Evolutionary conservation across 2,797 vertebrate species (phyloP).

Genomic region (Hylomyscus alleni): DNA sequence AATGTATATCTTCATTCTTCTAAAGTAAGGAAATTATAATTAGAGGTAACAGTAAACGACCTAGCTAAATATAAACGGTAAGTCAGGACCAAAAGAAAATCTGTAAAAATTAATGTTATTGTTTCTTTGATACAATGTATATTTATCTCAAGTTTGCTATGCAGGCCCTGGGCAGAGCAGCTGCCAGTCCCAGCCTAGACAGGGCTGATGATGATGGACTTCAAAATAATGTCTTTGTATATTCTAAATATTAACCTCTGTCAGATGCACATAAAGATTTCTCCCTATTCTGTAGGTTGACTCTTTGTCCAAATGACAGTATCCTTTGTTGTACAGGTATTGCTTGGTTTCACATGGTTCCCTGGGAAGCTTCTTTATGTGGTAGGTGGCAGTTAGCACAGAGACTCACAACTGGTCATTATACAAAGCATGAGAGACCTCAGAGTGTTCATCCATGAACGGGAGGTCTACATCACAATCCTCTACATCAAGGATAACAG

Average conservation of each 20-base stretch:
- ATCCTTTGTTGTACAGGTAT: background rate
- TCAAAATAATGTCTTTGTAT: conserved; percentile 9
- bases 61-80: conserved; percentile 18
- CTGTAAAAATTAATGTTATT: background rate
- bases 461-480: background rate
- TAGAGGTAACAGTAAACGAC: conserved; percentile 21
- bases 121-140: conserved; percentile 21
- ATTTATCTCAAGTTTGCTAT: background rate
- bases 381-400: background rate
- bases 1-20: background rate
- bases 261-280: background rate
- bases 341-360: background rate
- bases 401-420: background rate
- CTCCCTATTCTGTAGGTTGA: background rate
- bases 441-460: background rate
- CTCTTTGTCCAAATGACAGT: background rate
- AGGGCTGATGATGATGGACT: background rate
- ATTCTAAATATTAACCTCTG: background rate
- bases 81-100: background rate
- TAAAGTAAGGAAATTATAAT: background rate
- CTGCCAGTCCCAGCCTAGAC: background rate
- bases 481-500: background rate
- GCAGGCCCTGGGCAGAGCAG: background rate
- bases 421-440: background rate
- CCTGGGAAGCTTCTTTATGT: background rate